Base-by-base conservation (phyloP, 1,140 invertebrate species). In the Platyscapa corneri region DNA sequence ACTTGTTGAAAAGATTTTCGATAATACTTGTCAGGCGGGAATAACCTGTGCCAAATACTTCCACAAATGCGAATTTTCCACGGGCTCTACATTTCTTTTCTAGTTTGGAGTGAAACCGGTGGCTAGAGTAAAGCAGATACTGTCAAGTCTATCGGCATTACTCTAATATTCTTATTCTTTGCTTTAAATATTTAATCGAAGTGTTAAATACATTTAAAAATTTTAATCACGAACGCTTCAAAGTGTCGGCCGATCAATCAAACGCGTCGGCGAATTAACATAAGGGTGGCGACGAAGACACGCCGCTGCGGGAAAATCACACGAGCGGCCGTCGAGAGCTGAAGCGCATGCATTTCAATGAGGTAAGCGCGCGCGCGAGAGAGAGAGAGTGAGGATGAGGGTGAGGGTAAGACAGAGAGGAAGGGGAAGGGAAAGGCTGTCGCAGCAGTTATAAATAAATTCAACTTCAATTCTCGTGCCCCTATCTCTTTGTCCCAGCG, bases 381-480 rank as follows among this genome's bases (percentile, higher is more conserved):
- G 30, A 3, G 64, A 65, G 64, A n/a, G n/a, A n/a, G n/a, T n/a
- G n/a, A n/a, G n/a, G n/a, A n/a, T n/a, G n/a, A n/a, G n/a, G n/a
- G n/a, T n/a, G n/a, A n/a, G n/a, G n/a, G n/a, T n/a, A n/a, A n/a
- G 64, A 65, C 27, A 65, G 27, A 65, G 32, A 67, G 32, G 27
- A 20, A 67, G 32, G 16, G 12, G 16, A 20, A 34, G 12, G 3
- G 65, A 34, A 37, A 74, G 23, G 37, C 70, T 27, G 70, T 12
- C 14, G 53, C 30, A 46, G 10, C 34, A 27, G 56, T 65, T 83
- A 77, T 77, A 83, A 83, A 83, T 83, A 83, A 83, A 83, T 83
- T 67, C 42, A 53, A 46, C 37, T 83, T 77, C 37, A 30, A 76
- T 67, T 83, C 20, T 74, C 72, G 53, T 12, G 10, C 60, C 23